Evolutionary conservation across 1,140 invertebrate genomes (phyloP), one percentile per base, ranked within the genome.

Genomic region (Dreissena rostriformis): DNA sequence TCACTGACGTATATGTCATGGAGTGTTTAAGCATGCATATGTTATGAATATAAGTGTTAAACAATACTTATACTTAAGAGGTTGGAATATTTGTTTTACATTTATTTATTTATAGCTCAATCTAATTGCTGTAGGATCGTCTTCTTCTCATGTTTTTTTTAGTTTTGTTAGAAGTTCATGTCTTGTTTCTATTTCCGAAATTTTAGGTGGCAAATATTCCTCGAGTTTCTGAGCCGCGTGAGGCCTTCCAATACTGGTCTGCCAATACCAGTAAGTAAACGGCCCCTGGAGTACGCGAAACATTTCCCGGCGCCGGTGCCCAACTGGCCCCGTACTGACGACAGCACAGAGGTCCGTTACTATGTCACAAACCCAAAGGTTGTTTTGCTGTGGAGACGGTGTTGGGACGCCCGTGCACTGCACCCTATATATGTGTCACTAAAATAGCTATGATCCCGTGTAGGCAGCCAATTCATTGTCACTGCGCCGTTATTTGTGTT

Each of bases 261-360:
- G 11, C 70, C 67, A 22, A 90, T 90, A 51, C 88, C 87, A 49
- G 74, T 72, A 71, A 89, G 88, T 80, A 90, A 90, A 81, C 80
- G 73, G 26, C 89, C 89, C 39, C 53, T 80, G 61, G 89, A 90
- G 22, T 90, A 88, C 86, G 89, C 84, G 24, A 88, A 86, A 67
- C 79, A 90, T n/a, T 83, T 63, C 24, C 88, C 85, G 0, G 52
- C 63, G 17, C 89, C 89, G 39, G 68, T 53, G n/a, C 55, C 83
- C 4, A 85, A 75, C 70, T 90, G 89, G 89, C 89, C 89, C 49
- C 63, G 75, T 39, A 70, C 86, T 17, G 81, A 83, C 14, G 53
- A 76, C 15, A 26, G 63, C 74, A 71, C 67, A 17, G 82, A 85
- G 73, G 77, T 76, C 80, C 72, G 80, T 82, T 61, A 57, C 65